Evolutionary conservation across 2,888 invertebrate species (phyloP).

Genomic region (Dorcus parallelipipedus): DNA sequence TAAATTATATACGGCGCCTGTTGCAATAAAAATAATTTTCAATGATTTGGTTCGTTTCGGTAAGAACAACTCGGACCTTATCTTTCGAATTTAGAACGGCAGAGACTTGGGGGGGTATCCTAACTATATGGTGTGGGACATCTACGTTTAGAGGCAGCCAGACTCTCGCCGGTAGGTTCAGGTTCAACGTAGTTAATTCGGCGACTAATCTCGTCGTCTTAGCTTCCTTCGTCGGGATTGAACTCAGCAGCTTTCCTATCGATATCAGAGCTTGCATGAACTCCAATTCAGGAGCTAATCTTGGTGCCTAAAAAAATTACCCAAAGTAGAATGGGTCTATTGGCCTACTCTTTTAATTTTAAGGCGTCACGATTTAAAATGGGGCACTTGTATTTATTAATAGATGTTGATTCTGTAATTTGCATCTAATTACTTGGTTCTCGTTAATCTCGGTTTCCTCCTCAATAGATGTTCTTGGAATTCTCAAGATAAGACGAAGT

Average conservation of each 20-base stretch:
- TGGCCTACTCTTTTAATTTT: too few species aligned
- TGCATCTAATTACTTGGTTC: too few species aligned
- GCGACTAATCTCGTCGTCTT: conserved; percentile 90
- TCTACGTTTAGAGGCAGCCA: conserved; percentile 92
- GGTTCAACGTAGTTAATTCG: conserved; percentile 88
- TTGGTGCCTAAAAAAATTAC: conserved; percentile 72
- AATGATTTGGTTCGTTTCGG: neutral
- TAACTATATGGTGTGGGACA: conserved; percentile 86
- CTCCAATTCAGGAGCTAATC: conserved; percentile 79
- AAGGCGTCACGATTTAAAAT: too few species aligned
- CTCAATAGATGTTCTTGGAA: too few species aligned
- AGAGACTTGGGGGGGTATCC: conserved; percentile 95
- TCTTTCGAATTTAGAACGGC: conserved; percentile 99
- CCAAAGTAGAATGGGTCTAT: too few species aligned
- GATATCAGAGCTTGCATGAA: conserved; percentile 84
- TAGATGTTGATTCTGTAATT: too few species aligned
- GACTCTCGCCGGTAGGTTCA: conserved; percentile 95
- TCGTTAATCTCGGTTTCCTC: too few species aligned
- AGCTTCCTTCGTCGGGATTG: conserved; percentile 82
- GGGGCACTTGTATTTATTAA: too few species aligned
- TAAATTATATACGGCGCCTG: conserved; percentile 97
- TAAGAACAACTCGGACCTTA: conserved; percentile 56
- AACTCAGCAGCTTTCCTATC: conserved; percentile 79
- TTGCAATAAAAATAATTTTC: neutral
- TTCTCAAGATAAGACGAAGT: too few species aligned